A percentile compares a stretch with the other conserved stretches of the same genome.
Evolutionary conservation across 2,797 vertebrate species (phyloP).

Genomic region (Protosalanx chinensis): DNA sequence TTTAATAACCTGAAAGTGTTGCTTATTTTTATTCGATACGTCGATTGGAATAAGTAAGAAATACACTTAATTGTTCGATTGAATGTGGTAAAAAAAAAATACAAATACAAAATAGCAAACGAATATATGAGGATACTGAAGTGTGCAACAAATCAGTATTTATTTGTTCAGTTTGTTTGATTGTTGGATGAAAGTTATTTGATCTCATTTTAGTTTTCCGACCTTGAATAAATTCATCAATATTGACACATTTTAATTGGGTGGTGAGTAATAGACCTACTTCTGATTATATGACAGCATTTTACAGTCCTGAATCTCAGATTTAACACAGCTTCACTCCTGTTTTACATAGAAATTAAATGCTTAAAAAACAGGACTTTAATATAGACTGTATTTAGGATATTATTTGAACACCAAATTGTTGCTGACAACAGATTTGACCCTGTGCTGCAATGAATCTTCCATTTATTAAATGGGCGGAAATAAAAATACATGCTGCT

Average conservation of each 20-base stretch:
- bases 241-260: neutral
- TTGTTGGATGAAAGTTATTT: neutral
- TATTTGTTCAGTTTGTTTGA: neutral
- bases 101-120: too few species aligned
- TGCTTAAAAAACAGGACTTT: neutral
- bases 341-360: neutral
- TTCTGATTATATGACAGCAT: neutral
- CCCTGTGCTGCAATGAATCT: neutral
- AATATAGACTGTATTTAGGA: too few species aligned
- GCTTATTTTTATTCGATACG: too few species aligned
- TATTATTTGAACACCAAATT: too few species aligned
- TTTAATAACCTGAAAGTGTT: too few species aligned
- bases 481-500: neutral
- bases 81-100: neutral
- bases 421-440: too few species aligned
- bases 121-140: neutral
- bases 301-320: too few species aligned
- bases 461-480: neutral
- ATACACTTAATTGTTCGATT: neutral
- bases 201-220: neutral
- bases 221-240: neutral
- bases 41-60: neutral
- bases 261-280: neutral
- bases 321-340: neutral
- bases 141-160: neutral